Base-by-base conservation (phyloP, 2,888 invertebrate genomes). In the Thysanoteuthis rhombus region DNA sequence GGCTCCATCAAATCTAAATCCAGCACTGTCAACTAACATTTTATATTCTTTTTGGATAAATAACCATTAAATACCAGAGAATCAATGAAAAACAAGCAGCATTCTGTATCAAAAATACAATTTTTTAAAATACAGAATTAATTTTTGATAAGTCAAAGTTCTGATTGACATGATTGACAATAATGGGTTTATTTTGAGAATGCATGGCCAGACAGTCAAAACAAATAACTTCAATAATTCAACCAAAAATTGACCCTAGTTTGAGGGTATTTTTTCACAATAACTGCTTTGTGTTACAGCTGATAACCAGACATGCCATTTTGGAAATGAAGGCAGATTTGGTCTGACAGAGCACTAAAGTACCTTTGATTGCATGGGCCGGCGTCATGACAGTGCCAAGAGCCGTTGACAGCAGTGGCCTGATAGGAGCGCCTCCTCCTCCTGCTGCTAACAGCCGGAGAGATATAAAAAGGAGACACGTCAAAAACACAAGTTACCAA, bases 401-500 rank as follows among this genome's bases (percentile, higher is more conserved):
- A n/a, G 75, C 75, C 75, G 75, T 75, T 75, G 75, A 75, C 75
- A 75, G 75, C 75, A 75, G 19, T 75, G 75, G 75, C 75, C 75
- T 75, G 75, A 75, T 75, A n/a, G 75, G 12, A 75, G 75, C 75
- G 75, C 75, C 75, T 75, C 94, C 94, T 40, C 94, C 89, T 25
- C 93, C 93, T 47, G 94, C 75, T 40, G 94, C 94, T 25, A 94
- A 93, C 94, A n/a, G n/a, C 94, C 94, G 89, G 94, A 93, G 75
- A 75, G 75, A 75, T n/a, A 75, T 16, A 75, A 36, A 75, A 91
- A 45, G 39, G 36, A 92, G 92, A 36, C 92, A 92, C n/a, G 39
- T 52, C n/a, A 38, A 92, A n/a, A 28, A 47, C 19, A 52, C 36
- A 47, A 47, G 36, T 45, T 42, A 45, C 92, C 42, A 92, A 92